Evolutionary conservation across 2,113 vertebrate species (phyloP).

Genomic region (Egretta garzetta): DNA sequence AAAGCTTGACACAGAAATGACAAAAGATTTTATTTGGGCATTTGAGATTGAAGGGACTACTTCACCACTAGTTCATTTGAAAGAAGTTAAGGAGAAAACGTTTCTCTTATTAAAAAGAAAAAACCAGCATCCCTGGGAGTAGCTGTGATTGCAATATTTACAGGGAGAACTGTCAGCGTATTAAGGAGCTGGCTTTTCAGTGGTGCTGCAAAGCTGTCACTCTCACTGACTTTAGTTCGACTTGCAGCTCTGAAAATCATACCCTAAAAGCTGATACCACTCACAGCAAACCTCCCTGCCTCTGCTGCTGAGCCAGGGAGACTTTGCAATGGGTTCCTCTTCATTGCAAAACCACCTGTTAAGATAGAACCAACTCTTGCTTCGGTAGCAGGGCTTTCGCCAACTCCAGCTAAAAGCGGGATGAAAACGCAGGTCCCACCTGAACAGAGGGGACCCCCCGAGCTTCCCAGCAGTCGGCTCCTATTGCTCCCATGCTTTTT

Average conservation of each 20-base stretch:
- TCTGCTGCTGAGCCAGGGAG: neutral
- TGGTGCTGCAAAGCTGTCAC: neutral
- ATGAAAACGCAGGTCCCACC: neutral
- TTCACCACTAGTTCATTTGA: neutral
- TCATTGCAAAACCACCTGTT: slow-evolving; percentile 33
- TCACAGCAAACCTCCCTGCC: slow-evolving; percentile 18
- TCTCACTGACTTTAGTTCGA: neutral
- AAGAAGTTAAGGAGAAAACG: neutral
- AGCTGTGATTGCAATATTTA: neutral
- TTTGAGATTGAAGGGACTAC: neutral
- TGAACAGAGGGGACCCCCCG: neutral
- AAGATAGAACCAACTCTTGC: neutral
- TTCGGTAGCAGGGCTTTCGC: neutral
- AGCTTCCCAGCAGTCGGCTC: neutral
- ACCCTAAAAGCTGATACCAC: neutral
- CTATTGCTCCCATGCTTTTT: neutral
- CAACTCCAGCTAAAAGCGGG: neutral
- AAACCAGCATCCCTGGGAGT: neutral
- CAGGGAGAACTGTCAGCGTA: neutral
- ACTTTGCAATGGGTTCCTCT: slow-evolving; percentile 14
- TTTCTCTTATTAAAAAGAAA: neutral
- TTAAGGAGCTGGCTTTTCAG: neutral
- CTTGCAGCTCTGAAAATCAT: neutral
- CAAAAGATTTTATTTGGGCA: neutral
- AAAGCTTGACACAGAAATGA: neutral